Conservation (phyloP, 2,888 invertebrate genomes). For the Diloba caeruleocephala region DNA sequence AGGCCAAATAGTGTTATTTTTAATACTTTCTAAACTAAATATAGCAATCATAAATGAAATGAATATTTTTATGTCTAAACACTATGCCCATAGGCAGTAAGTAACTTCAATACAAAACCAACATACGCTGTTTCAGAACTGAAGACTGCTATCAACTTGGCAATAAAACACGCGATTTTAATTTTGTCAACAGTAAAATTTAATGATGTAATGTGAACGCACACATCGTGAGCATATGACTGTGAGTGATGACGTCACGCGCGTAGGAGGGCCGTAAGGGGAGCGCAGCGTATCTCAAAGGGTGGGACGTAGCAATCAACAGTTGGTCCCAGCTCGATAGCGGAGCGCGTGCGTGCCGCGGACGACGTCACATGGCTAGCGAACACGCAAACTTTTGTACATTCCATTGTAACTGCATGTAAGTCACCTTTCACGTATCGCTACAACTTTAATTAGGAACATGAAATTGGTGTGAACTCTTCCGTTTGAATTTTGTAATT, state of each 20-base stretch:
- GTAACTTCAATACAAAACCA: conserved; percentile 8
- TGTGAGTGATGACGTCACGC: conserved; percentile 76
- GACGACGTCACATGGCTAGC: conserved; percentile 71
- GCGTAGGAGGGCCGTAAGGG: conserved; percentile 59
- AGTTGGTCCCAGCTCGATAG: conserved; percentile 85
- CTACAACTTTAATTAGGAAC: conserved; percentile 62
- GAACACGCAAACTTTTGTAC: conserved; percentile 55
- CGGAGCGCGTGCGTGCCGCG: conserved; percentile 80
- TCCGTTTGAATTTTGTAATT: conserved; percentile 57
- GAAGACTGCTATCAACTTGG: conserved; percentile 30
- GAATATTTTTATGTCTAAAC: conserved; percentile 1
- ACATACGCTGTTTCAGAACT: conserved; percentile 24
- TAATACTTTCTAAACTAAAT: background rate
- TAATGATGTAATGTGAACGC: conserved; percentile 62
- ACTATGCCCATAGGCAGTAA: too few relatives aligned
- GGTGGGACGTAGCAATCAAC: conserved; percentile 77
- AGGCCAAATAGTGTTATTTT: background rate
- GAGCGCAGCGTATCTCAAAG: conserved; percentile 57
- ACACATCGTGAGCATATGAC: conserved; percentile 65
- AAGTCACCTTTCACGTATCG: conserved; percentile 40
- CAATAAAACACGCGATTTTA: conserved; percentile 54
- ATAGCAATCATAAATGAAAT: too few relatives aligned
- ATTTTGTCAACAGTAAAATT: conserved; percentile 61
- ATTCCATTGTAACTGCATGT: conserved; percentile 37
- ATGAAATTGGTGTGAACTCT: conserved; percentile 60